Percentiles rank a stretch among this genome's conserved stretches.
These are phyloP conservation scores for Caenorhabditis auriculariae DNA, from an alignment of 2,888 invertebrate genomes.

Conservation along the genomic window DNA sequence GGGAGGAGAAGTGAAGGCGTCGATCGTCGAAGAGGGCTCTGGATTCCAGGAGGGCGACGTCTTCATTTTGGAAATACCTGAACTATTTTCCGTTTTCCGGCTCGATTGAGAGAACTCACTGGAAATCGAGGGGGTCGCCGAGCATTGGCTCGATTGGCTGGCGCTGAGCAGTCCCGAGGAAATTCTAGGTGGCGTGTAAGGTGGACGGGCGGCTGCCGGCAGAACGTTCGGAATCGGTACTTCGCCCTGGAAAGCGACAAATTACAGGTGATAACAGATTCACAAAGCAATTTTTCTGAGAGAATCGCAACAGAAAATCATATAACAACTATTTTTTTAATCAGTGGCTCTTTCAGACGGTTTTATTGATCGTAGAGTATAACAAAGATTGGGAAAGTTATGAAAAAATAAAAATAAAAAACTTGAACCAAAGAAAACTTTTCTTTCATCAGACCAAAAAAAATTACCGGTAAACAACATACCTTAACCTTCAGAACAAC, in stretches of 20 bases:
- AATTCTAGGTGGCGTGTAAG: constrained; percentile 28
- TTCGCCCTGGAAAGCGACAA: constrained; percentile 41
- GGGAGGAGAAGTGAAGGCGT: neutral
- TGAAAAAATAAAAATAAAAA: neutral
- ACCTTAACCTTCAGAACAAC: constrained; percentile 61
- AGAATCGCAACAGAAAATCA: neutral
- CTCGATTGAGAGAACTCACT: no score
- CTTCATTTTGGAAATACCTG: constrained; percentile 7
- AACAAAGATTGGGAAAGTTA: neutral
- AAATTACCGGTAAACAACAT: neutral
- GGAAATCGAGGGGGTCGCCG: no score
- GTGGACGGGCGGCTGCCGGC: constrained; percentile 39
- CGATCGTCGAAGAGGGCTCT: neutral
- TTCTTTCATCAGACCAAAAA: neutral
- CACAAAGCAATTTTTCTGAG: neutral
- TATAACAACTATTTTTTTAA: neutral
- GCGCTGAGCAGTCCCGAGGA: neutral
- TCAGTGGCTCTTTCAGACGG: neutral
- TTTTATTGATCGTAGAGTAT: neutral
- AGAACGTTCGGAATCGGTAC: constrained; percentile 48
- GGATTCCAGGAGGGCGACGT: neutral
- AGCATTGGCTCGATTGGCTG: no score
- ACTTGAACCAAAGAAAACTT: neutral
- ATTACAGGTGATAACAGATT: no score
- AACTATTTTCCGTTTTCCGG: neutral